Conservation (phyloP, 2,113 vertebrate species). For the Solea senegalensis region DNA sequence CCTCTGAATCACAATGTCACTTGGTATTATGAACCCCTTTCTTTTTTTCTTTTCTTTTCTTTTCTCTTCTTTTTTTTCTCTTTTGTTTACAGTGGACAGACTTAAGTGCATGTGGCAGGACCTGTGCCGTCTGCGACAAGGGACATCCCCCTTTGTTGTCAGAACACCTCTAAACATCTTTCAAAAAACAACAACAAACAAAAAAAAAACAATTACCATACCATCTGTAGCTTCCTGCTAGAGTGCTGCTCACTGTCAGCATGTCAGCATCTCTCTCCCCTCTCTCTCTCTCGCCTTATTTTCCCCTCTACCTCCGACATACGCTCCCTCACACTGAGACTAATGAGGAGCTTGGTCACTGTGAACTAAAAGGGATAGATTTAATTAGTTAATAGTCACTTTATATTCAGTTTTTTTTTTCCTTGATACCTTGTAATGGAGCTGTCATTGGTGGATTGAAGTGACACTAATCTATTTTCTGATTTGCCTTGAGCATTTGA, state of each 20-base stretch:
- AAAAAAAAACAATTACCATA: conserved; percentile 70
- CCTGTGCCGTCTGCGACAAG: conserved; percentile 45
- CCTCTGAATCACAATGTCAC: conserved; percentile 3
- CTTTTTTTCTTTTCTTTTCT: neutral
- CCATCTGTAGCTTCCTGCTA: conserved; percentile 76
- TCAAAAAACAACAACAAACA: conserved; percentile 58
- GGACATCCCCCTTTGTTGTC: conserved; percentile 73
- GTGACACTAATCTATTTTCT: conserved; percentile 54
- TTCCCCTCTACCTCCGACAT: neutral
- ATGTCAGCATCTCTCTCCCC: conserved; percentile 35
- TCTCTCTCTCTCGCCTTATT: neutral
- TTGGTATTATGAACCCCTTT: neutral
- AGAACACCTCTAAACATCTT: conserved; percentile 72
- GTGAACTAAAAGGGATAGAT: conserved; percentile 45
- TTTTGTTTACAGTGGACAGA: conserved; percentile 41
- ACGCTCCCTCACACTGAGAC: neutral
- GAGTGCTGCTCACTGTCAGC: conserved; percentile 51
- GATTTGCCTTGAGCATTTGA: conserved; percentile 51
- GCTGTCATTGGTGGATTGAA: conserved; percentile 40
- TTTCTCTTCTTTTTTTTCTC: neutral
- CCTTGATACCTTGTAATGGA: conserved; percentile 25
- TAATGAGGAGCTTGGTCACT: conserved; percentile 43
- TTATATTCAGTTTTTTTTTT: conserved; percentile 45
- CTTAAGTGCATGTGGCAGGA: conserved; percentile 60
- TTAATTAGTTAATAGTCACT: conserved; percentile 60